Evolutionary conservation across 2,797 vertebrate genomes (phyloP).

Genomic region (Macropus fuliginosus): DNA sequence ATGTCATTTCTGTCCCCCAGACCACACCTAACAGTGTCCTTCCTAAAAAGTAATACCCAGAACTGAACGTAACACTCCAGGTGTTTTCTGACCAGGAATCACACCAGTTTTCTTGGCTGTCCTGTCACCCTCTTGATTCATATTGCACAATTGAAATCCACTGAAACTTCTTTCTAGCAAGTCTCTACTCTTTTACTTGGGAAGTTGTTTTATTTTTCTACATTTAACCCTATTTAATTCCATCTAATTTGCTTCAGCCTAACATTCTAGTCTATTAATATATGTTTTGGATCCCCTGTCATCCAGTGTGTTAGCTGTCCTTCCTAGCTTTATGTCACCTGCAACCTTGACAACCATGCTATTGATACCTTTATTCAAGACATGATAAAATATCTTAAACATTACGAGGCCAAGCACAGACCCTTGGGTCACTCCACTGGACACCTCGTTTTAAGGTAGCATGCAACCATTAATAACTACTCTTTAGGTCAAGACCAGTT

Average conservation of each 20-base stretch:
- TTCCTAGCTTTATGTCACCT: neutral
- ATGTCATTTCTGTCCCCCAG: neutral
- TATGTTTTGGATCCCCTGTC: neutral
- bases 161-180: neutral
- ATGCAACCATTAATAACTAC: neutral
- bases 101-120: neutral
- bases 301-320: neutral
- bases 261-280: neutral
- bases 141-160: neutral
- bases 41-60: neutral
- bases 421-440: neutral
- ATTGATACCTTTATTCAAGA: neutral
- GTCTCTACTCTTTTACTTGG: neutral
- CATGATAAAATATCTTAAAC: neutral
- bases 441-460: neutral
- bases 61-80: neutral
- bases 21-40: neutral
- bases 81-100: neutral
- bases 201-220: neutral
- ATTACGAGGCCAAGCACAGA: neutral
- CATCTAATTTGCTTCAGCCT: neutral
- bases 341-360: neutral
- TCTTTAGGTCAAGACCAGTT: neutral
- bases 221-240: neutral
- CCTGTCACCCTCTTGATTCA: neutral